A percentile compares a stretch with the other conserved stretches of the same genome.
phyloP scores from a whole-genome alignment of 2,113 vertebrate species.

The Pterocles gutturalis region DNA sequence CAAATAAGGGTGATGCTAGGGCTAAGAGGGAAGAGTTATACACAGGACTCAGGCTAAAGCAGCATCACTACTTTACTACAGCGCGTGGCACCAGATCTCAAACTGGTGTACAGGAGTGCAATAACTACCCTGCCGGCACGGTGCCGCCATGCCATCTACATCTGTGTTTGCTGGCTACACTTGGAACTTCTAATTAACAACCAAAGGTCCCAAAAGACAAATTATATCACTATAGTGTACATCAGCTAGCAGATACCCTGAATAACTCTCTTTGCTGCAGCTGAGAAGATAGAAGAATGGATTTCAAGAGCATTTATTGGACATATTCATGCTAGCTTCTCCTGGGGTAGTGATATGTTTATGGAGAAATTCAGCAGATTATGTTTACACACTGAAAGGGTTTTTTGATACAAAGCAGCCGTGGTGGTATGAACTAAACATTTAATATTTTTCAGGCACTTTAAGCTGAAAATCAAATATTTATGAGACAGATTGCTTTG shows the following conservation, averaged over 20 bases:
- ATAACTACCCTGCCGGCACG: accelerated
- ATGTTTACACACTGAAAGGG: background rate
- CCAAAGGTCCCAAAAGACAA: background rate
- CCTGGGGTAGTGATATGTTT: background rate
- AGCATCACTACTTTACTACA: background rate
- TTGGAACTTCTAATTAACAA: background rate
- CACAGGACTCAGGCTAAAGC: background rate
- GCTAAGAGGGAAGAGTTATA: background rate
- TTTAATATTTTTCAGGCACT: background rate
- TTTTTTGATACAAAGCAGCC: background rate
- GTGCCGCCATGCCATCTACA: background rate
- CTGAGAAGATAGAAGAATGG: background rate
- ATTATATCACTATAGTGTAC: background rate
- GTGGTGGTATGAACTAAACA: background rate
- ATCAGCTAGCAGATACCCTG: background rate
- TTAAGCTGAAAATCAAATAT: background rate
- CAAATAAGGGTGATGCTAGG: accelerated
- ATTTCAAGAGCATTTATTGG: background rate
- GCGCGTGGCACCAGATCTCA: accelerated
- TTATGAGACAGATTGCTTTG: background rate
- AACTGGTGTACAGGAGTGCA: background rate
- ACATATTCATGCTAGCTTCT: background rate
- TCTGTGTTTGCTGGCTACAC: accelerated
- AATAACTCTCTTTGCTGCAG: background rate
- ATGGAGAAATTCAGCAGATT: background rate